phyloP scores from a whole-genome alignment of 2,888 invertebrate species.

The Polydrusus pterygomalis region DNA sequence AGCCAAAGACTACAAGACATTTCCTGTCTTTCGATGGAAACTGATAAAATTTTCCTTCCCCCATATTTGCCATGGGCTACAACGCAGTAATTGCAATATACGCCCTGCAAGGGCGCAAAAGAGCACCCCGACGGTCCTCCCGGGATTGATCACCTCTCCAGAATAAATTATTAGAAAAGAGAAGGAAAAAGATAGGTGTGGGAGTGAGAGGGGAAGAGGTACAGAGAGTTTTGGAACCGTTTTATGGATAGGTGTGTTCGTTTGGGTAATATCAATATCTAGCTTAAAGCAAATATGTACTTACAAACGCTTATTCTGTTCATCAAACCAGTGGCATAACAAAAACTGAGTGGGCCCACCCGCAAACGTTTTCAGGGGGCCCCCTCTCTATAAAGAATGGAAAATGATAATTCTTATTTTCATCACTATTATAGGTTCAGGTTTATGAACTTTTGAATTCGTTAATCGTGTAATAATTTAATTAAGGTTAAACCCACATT shows the following conservation, averaged over 20 bases:
- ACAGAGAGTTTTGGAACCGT: background rate
- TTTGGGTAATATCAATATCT: background rate
- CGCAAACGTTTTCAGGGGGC: too few relatives aligned
- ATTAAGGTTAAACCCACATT: too few relatives aligned
- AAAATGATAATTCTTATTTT: too few relatives aligned
- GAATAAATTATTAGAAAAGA: conserved; percentile 60
- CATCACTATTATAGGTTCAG: too few relatives aligned
- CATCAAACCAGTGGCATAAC: too few relatives aligned
- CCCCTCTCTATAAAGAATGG: too few relatives aligned
- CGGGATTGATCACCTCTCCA: conserved; percentile 56
- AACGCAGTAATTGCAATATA: conserved; percentile 61
- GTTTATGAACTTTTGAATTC: too few relatives aligned
- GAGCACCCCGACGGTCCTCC: conserved; percentile 23
- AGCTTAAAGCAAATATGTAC: background rate
- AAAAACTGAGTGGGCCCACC: too few relatives aligned
- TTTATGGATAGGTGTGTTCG: background rate
- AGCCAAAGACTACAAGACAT: conserved; percentile 47
- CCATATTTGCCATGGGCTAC: conserved; percentile 58
- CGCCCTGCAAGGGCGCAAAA: conserved; percentile 41
- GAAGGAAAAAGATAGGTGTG: conserved; percentile 26
- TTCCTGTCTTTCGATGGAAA: conserved; percentile 46
- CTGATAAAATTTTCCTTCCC: conserved; percentile 52
- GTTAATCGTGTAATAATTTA: too few relatives aligned
- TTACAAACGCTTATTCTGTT: too few relatives aligned
- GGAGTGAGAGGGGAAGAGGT: background rate